These are phyloP conservation scores for Bicyclus anynana DNA, from an alignment of 1,140 invertebrate species.

Conservation along the genomic window DNA sequence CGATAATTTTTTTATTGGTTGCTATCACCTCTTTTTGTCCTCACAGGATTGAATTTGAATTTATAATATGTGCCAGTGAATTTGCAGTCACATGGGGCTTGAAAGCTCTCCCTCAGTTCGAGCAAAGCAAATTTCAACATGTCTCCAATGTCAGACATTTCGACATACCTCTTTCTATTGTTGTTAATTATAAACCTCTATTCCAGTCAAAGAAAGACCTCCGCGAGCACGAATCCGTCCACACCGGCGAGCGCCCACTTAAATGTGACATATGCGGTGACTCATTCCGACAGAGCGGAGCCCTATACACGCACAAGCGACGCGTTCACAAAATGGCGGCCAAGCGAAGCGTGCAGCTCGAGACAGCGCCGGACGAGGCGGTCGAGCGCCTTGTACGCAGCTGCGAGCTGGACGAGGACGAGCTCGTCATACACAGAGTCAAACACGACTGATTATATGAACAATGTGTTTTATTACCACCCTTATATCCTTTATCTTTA, in stretches of 20 bases:
- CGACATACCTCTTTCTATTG: neutral
- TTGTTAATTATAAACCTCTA: neutral
- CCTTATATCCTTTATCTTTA: no score
- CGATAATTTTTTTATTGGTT: no score
- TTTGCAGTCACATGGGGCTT: no score
- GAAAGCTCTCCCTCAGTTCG: no score
- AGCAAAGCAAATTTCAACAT: neutral
- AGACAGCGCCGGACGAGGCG: neutral
- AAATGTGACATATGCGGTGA: conserved; percentile 76
- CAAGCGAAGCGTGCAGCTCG: neutral
- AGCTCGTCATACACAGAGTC: neutral
- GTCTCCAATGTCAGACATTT: no score
- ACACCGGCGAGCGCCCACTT: conserved; percentile 80
- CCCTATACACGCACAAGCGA: conserved; percentile 42
- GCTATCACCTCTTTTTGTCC: no score
- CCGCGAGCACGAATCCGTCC: conserved; percentile 65
- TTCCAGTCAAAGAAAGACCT: conserved; percentile 55
- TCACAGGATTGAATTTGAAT: no score
- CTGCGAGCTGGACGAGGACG: neutral
- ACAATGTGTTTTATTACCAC: neutral
- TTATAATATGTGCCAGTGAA: no score
- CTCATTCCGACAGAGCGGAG: conserved; percentile 46
- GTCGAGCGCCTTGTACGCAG: neutral
- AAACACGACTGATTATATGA: neutral
- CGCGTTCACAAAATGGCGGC: conserved; percentile 27